Evolutionary conservation across 2,797 vertebrate genomes (phyloP).

Genomic region (Macropus fuliginosus): DNA sequence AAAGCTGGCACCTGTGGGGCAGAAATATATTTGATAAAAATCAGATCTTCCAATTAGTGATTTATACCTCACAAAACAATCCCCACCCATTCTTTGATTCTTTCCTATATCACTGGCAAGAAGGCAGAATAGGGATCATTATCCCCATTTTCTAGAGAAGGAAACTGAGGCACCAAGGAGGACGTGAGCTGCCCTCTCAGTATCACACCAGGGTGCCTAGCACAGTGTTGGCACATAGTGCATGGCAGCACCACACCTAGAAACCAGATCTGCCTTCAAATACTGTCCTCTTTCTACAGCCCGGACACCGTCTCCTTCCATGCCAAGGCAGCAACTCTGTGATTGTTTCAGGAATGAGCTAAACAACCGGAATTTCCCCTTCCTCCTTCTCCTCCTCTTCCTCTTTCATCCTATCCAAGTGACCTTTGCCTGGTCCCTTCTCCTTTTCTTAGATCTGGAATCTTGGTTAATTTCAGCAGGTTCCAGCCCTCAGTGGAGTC

Average conservation of each 20-base stretch:
- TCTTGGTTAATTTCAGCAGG: not conserved
- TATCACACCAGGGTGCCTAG: not conserved
- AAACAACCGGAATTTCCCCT: not conserved
- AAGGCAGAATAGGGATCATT: not conserved
- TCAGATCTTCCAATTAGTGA: not conserved
- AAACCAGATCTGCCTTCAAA: not conserved
- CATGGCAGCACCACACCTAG: not conserved
- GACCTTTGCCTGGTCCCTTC: not conserved
- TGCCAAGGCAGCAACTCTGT: not conserved
- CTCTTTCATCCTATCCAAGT: not conserved
- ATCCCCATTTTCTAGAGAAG: not conserved
- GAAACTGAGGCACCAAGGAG: not conserved
- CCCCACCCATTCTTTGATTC: not conserved
- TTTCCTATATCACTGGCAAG: not conserved
- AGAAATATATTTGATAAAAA: not conserved
- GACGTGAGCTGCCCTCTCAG: not conserved
- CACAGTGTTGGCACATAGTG: not conserved
- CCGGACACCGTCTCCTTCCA: not conserved
- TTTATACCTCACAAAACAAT: not conserved
- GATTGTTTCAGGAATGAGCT: not conserved
- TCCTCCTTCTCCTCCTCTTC: not conserved
- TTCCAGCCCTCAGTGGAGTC: not conserved
- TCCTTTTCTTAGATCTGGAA: slow-evolving; percentile 10
- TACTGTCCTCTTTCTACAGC: not conserved
- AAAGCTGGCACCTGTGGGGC: not conserved